These are phyloP conservation scores for Bergia sp. DNA, from an alignment of 92 coral and sea anemone genomes.

Conservation along the genomic window DNA sequence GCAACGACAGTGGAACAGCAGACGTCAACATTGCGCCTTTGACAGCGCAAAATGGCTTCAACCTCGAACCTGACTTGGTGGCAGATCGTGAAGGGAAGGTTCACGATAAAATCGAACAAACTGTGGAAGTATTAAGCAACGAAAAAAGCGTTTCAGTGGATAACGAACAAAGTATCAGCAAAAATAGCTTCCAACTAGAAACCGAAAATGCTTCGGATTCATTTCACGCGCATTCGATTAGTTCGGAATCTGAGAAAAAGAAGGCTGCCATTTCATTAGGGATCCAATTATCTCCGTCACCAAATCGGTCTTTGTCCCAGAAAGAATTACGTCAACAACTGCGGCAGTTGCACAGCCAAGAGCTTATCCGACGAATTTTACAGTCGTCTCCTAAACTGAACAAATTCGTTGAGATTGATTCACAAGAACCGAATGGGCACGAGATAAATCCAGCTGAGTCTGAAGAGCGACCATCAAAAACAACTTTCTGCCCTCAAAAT, in stretches of 20 bases:
- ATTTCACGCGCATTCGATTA: conserved; percentile 18
- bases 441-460: background rate
- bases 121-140: background rate
- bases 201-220: background rate
- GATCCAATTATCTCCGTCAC: conserved; percentile 56
- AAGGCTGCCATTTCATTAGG: background rate
- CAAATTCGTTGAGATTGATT: conserved; percentile 18
- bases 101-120: background rate
- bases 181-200: background rate
- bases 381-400: conserved; percentile 56
- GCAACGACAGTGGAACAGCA: conserved; percentile 28
- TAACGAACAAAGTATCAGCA: background rate
- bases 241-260: conserved; percentile 19
- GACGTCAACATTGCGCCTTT: conserved; percentile 1
- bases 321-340: conserved; percentile 75
- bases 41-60: background rate
- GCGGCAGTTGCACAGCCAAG: conserved; percentile 68
- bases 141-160: background rate
- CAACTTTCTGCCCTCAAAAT: background rate
- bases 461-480: background rate
- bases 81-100: background rate
- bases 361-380: conserved; percentile 60
- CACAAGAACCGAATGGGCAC: background rate
- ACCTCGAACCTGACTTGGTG: background rate
- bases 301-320: conserved; percentile 31